Conservation (phyloP, 92 coral and sea anemone genomes). For the Epizoanthus fatuus region DNA sequence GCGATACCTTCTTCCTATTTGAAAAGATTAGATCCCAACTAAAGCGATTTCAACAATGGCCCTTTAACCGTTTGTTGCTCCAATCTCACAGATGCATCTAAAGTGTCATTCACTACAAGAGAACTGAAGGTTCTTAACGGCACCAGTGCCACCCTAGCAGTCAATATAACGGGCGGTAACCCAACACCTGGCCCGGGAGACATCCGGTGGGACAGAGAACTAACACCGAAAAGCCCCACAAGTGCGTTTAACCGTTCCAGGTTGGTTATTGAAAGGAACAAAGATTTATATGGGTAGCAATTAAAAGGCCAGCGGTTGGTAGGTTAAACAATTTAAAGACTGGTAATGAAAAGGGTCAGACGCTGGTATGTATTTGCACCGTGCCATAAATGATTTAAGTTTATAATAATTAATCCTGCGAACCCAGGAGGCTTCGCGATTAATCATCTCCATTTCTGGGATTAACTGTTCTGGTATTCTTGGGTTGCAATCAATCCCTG, state of each 20-base stretch:
- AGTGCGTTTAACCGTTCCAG: slow-evolving; percentile 23
- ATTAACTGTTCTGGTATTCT: too few species aligned
- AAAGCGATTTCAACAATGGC: not conserved
- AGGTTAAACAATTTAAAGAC: too few species aligned
- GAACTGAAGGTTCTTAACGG: slow-evolving; percentile 9
- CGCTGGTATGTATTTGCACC: too few species aligned
- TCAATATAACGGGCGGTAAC: slow-evolving; percentile 37
- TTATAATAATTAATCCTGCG: too few species aligned
- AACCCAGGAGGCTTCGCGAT: too few species aligned
- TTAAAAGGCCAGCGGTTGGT: too few species aligned
- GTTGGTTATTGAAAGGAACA: not conserved
- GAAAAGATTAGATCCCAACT: not conserved
- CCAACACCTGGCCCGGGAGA: slow-evolving; percentile 26
- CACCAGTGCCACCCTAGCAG: slow-evolving; percentile 15
- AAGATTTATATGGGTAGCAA: too few species aligned
- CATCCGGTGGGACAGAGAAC: slow-evolving; percentile 27
- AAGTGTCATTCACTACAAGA: slow-evolving; percentile 7
- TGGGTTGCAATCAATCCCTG: too few species aligned
- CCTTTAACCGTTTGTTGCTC: not conserved
- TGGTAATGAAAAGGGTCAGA: too few species aligned
- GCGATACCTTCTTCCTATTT: not conserved
- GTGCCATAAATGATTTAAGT: too few species aligned
- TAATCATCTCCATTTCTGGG: too few species aligned
- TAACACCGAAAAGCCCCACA: not conserved
- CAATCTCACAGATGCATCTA: slow-evolving; percentile 2